A percentile compares a stretch with the other conserved stretches of the same genome.
phyloP scores from a whole-genome alignment of 2,113 vertebrate species.

The Casuarius casuarius region DNA sequence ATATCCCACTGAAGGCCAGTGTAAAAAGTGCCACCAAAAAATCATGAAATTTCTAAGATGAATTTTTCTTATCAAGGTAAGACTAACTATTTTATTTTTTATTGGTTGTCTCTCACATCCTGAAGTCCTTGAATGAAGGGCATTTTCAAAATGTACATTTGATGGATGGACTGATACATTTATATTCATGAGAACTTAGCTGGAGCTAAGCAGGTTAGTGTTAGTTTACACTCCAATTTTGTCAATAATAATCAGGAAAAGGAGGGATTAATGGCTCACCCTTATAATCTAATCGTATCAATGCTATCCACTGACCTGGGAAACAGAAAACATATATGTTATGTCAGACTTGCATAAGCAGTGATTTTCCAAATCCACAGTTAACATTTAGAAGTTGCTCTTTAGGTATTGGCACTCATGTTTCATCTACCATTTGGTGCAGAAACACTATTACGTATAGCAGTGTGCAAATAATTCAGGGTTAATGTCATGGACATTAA shows the following conservation, averaged over 20 bases:
- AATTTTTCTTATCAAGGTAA: constrained; percentile 39
- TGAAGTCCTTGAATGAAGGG: constrained; percentile 51
- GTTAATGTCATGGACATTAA: neutral
- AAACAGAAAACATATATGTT: neutral
- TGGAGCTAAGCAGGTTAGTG: constrained; percentile 52
- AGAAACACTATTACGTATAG: constrained; percentile 3
- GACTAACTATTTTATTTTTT: constrained; percentile 22
- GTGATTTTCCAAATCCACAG: constrained; percentile 20
- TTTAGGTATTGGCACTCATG: neutral
- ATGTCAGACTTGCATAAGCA: neutral
- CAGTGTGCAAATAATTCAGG: constrained; percentile 28
- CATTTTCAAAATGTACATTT: constrained; percentile 64
- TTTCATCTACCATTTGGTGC: constrained; percentile 8
- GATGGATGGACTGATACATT: constrained; percentile 55
- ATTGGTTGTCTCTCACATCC: constrained; percentile 44
- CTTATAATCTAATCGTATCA: constrained; percentile 40
- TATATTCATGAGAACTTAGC: constrained; percentile 62
- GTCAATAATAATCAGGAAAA: constrained; percentile 59
- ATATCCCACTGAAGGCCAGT: neutral
- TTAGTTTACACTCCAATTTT: constrained; percentile 55
- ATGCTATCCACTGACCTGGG: neutral
- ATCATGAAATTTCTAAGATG: neutral
- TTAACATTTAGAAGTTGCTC: constrained; percentile 20
- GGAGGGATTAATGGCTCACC: constrained; percentile 14
- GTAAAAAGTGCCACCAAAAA: neutral